phyloP scores from a whole-genome alignment of 1,140 invertebrate genomes.

The Phocides pigmalion region DNA sequence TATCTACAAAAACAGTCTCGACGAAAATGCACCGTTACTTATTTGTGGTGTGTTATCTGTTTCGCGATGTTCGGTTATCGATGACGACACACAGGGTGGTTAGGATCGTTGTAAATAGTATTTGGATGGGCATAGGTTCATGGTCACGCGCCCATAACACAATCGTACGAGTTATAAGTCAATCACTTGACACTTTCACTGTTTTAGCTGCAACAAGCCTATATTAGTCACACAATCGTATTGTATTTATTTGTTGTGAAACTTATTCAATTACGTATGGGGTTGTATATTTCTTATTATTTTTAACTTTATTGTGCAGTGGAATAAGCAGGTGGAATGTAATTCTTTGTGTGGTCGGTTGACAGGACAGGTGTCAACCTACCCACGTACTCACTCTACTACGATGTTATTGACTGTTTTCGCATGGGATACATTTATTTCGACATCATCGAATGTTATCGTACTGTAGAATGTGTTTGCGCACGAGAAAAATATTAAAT shows the following conservation, averaged over 20 bases:
- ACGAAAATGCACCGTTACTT: slow-evolving; percentile 63
- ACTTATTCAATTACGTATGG: neutral
- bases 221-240: slow-evolving; percentile 9
- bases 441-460: too few relatives aligned
- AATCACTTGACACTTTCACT: slow-evolving; percentile 55
- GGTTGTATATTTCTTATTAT: neutral
- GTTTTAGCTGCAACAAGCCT: slow-evolving; percentile 28
- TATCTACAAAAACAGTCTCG: slow-evolving; percentile 65
- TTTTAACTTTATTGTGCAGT: neutral
- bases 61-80: slow-evolving; percentile 25
- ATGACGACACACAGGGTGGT: neutral
- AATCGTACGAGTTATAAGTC: slow-evolving; percentile 5
- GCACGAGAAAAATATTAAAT: too few relatives aligned
- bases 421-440: neutral
- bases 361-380: slow-evolving; percentile 10
- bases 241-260: slow-evolving; percentile 5
- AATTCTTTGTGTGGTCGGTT: slow-evolving; percentile 10
- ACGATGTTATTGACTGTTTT: slow-evolving; percentile 15
- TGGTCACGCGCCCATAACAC: slow-evolving; percentile 39
- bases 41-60: slow-evolving; percentile 43
- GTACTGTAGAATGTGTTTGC: too few relatives aligned
- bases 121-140: slow-evolving; percentile 42
- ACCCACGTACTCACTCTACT: slow-evolving; percentile 17
- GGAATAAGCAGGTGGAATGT: slow-evolving; percentile 6
- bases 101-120: slow-evolving; percentile 28